Evolutionary conservation across 2,113 vertebrate species (phyloP), one percentile per base, ranked within the genome.

Genomic region (Sigmodon hispidus): DNA sequence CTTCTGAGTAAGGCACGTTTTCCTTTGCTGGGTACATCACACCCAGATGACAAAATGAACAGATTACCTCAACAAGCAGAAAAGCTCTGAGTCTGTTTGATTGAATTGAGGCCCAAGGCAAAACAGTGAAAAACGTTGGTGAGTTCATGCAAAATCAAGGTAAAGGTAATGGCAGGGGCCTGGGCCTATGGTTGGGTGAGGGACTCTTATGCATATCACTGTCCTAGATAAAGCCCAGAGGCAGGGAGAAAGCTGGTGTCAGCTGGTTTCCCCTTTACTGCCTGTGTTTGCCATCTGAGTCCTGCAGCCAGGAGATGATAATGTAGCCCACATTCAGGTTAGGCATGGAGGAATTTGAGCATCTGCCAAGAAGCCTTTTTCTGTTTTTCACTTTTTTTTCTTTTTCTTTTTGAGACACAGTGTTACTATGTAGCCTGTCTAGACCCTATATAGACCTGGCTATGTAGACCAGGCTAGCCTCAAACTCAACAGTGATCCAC

Each of bases 161-260:
- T 8, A 29, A 13, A 16, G 43, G 90, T 0, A 29, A 36, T 11
- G 1, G 19, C n/a, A 24, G 24, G 4, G 52, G 12, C 21, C 55
- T 0, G 4, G 52, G 12, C 21, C 55, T 0, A 0, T 1, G 55
- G 34, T 26, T 26, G 5, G 11, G 12, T 10, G 22, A 40, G 48
- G 19, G 11, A 76, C 45, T 77, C 52, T 21, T 26, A 61, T 22
- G 70, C 57, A 13, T 1, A 0, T 52, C 15, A 65, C 65, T 75
- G 34, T 11, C 36, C 9, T n/a, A 52, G 17, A 48, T 43, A 19
- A 52, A 31, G 52, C 36, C 26, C 63, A n/a, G 36, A 43, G 85
- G 5, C 5, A 80, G 17, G 19, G 34, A 57, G 4, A 34, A 19
- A 11, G 19, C 34, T 7, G 36, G 48, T 7, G 3, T 19, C 31